Percentiles rank a stretch among this genome's conserved stretches.
These are phyloP conservation scores for Agriopis aurantiaria DNA, from an alignment of 2,888 invertebrate species.

Conservation along the genomic window DNA sequence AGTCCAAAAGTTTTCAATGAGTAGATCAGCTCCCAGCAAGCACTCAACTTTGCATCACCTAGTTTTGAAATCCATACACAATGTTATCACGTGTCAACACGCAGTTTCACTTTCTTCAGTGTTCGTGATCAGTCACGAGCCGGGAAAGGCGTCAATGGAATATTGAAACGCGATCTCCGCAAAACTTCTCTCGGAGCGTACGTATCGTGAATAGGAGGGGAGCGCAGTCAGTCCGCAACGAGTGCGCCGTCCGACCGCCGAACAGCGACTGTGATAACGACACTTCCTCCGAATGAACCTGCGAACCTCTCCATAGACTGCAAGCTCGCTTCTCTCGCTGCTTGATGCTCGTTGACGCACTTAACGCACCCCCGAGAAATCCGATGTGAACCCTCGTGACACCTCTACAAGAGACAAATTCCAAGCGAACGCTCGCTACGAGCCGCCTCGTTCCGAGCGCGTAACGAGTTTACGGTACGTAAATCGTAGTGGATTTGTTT, in stretches of 20 bases:
- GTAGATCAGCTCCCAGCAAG: constrained; percentile 66
- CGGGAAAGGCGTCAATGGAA: constrained; percentile 62
- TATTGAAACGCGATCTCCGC: constrained; percentile 72
- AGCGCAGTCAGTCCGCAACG: constrained; percentile 56
- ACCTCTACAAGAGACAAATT: constrained; percentile 67
- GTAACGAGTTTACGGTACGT: constrained; percentile 85
- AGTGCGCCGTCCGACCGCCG: constrained; percentile 79
- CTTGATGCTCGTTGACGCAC: constrained; percentile 61
- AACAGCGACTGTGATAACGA: constrained; percentile 85
- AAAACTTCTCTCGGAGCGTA: constrained; percentile 76
- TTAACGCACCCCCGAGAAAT: constrained; percentile 54
- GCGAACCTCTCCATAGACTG: constrained; percentile 75
- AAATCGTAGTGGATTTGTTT: constrained; percentile 85
- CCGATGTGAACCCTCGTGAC: constrained; percentile 64
- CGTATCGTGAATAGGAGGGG: constrained; percentile 53
- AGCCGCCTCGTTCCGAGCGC: constrained; percentile 71
- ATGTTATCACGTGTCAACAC: constrained; percentile 69
- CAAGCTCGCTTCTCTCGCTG: constrained; percentile 77
- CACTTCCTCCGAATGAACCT: constrained; percentile 79
- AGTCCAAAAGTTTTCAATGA: constrained; percentile 66
- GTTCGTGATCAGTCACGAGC: constrained; percentile 70
- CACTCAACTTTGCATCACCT: constrained; percentile 64
- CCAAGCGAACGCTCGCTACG: constrained; percentile 57
- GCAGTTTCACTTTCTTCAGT: constrained; percentile 78
- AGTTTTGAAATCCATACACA: constrained; percentile 71